phyloP scores from a whole-genome alignment of 2,113 vertebrate genomes.

The Machaerirhynchus nigripectus region DNA sequence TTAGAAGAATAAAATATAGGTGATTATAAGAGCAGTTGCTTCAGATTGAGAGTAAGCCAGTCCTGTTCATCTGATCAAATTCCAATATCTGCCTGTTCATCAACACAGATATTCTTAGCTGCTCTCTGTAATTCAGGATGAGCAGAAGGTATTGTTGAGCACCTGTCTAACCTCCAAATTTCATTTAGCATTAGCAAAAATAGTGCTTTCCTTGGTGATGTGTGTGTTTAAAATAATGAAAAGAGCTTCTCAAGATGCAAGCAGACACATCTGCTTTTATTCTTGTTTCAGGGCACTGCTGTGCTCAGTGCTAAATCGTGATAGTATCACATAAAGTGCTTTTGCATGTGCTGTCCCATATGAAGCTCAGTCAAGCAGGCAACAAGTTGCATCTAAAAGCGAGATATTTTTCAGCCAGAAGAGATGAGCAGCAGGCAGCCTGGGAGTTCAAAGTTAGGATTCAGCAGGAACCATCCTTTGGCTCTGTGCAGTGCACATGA shows the following conservation, averaged over 20 bases:
- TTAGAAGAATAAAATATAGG: background rate
- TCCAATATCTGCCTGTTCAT: background rate
- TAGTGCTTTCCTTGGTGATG: background rate
- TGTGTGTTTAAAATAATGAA: background rate
- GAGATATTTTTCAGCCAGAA: background rate
- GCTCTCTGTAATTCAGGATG: background rate
- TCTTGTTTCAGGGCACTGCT: background rate
- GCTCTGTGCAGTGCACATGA: background rate
- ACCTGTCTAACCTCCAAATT: background rate
- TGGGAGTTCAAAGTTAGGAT: conserved; percentile 26
- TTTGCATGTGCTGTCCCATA: background rate
- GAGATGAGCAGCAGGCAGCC: background rate
- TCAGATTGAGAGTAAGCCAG: background rate
- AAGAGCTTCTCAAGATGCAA: background rate
- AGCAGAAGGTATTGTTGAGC: background rate
- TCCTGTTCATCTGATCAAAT: background rate
- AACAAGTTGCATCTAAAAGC: background rate
- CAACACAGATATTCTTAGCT: accelerated
- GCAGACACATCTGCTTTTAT: background rate
- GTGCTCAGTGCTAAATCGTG: background rate
- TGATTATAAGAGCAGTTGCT: background rate
- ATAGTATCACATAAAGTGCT: background rate
- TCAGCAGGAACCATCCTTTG: background rate
- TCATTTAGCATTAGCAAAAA: background rate
- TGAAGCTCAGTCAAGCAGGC: background rate